These are phyloP conservation scores for Tragulus kanchil DNA, from an alignment of 2,113 vertebrate genomes.

Conservation along the genomic window DNA sequence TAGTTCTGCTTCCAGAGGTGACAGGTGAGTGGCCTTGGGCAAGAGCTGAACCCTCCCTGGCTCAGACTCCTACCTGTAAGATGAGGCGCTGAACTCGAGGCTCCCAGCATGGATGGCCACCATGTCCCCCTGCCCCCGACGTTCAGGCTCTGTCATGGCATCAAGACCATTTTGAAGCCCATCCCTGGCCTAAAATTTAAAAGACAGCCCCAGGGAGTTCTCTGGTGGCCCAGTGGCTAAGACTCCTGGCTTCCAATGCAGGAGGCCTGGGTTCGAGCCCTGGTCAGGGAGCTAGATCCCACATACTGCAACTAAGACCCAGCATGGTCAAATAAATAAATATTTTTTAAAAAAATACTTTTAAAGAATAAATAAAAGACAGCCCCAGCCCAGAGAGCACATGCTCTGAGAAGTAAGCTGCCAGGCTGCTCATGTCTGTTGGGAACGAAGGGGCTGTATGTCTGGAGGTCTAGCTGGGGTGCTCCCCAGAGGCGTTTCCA, in stretches of 20 bases:
- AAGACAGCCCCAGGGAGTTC: rapidly evolving
- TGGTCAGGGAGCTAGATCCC: too few species aligned
- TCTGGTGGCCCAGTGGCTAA: too few species aligned
- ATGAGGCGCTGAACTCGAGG: not conserved
- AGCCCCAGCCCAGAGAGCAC: rapidly evolving
- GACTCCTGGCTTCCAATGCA: too few species aligned
- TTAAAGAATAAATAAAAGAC: not conserved
- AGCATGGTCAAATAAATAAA: too few species aligned
- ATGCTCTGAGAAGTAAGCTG: rapidly evolving
- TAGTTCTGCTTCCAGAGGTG: too few species aligned
- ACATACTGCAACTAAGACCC: too few species aligned
- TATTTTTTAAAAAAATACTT: too few species aligned
- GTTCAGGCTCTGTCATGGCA: not conserved
- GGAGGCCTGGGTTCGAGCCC: too few species aligned
- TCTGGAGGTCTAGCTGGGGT: not conserved
- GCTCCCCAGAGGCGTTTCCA: not conserved
- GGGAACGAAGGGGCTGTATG: too few species aligned
- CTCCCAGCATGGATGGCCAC: rapidly evolving
- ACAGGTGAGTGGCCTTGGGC: not conserved
- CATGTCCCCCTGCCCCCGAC: not conserved
- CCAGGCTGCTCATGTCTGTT: rapidly evolving
- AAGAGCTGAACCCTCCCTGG: not conserved
- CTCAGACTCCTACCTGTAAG: not conserved
- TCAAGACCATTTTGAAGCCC: not conserved
- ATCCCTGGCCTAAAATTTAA: not conserved